phyloP scores from a whole-genome alignment of 2,888 invertebrate genomes.

The Macrosoma leucophasiata region DNA sequence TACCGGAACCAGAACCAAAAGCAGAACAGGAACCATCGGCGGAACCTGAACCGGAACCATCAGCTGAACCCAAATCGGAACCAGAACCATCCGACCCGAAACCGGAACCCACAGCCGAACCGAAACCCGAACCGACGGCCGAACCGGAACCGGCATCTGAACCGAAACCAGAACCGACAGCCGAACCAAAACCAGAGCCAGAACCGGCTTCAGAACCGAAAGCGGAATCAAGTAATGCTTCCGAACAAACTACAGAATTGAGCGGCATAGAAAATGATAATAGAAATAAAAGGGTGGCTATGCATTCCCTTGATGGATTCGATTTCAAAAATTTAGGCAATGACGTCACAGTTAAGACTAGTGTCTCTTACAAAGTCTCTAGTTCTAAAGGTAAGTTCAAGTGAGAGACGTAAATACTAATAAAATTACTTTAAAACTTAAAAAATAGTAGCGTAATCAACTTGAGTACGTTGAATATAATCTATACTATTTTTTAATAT shows the following conservation, averaged over 20 bases:
- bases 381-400: constrained; percentile 59
- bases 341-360: constrained; percentile 85
- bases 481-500: no score
- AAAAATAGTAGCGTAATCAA: no score
- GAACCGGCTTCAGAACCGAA: constrained; percentile 30
- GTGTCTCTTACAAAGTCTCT: constrained; percentile 86
- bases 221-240: constrained; percentile 46
- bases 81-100: constrained; percentile 36
- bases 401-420: no score
- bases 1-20: constrained; percentile 33
- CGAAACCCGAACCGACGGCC: constrained; percentile 33
- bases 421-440: no score
- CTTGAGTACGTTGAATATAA: no score
- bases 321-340: constrained; percentile 67
- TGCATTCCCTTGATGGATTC: constrained; percentile 60
- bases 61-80: constrained; percentile 33
- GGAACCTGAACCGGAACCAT: constrained; percentile 30
- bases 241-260: constrained; percentile 46
- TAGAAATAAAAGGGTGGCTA: constrained; percentile 75
- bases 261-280: constrained; percentile 50
- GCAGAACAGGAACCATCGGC: constrained; percentile 32
- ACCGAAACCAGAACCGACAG: constrained; percentile 41
- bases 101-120: constrained; percentile 33
- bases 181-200: constrained; percentile 52
- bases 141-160: constrained; percentile 53